phyloP scores from a whole-genome alignment of 1,140 invertebrate species.

The Drosophila simulans region DNA sequence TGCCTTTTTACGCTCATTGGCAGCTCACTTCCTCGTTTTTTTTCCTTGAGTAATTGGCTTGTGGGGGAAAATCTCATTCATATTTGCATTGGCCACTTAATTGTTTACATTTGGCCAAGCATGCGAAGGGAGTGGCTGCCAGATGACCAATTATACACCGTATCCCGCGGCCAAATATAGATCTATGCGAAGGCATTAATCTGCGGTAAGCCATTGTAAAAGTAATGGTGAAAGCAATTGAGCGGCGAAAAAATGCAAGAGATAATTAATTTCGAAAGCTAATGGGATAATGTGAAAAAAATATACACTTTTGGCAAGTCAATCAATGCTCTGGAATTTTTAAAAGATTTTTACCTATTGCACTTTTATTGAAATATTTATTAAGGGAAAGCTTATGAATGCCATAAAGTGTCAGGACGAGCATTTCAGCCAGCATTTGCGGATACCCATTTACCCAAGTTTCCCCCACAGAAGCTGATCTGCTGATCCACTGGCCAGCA shows the following conservation, averaged over 20 bases:
- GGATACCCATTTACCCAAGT: too few relatives aligned
- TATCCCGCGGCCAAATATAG: constrained; percentile 14
- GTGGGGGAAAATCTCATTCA: constrained; percentile 26
- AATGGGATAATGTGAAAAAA: background rate
- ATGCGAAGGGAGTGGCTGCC: constrained; percentile 31
- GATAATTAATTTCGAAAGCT: background rate
- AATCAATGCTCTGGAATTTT: too few relatives aligned
- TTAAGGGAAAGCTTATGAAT: too few relatives aligned
- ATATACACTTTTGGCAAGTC: too few relatives aligned
- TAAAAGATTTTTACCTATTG: background rate
- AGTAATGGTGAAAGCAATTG: constrained; percentile 13
- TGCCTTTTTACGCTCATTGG: constrained; percentile 55
- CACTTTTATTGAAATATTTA: too few relatives aligned
- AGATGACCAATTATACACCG: constrained; percentile 23
- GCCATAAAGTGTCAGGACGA: background rate
- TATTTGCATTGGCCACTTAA: constrained; percentile 48
- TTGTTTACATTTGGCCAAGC: constrained; percentile 45
- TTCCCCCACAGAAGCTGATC: constrained; percentile 21
- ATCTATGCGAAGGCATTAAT: constrained; percentile 32
- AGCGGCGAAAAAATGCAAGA: background rate
- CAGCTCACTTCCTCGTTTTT: constrained; percentile 27
- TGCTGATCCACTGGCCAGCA: constrained; percentile 1
- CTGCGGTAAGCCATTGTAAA: background rate
- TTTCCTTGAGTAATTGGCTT: constrained; percentile 29
- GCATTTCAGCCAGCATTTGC: background rate